Percentiles rank a stretch among this genome's conserved stretches.
These are phyloP conservation scores for Percopsis transmontana DNA, from an alignment of 2,113 vertebrate species.

Conservation along the genomic window DNA sequence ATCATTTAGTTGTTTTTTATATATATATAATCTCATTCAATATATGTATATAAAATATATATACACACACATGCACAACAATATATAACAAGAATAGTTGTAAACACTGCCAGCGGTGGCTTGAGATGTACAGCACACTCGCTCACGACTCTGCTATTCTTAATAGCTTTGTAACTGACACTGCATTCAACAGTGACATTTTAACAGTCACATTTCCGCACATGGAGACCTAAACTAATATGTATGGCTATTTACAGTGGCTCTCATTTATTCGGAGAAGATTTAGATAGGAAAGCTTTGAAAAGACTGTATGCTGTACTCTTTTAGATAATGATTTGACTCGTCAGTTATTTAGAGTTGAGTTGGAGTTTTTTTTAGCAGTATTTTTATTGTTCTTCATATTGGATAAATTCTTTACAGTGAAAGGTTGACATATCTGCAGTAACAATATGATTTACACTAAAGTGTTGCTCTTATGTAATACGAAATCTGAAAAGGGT, in stretches of 20 bases:
- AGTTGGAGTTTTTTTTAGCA: constrained; percentile 4
- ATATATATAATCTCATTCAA: constrained; percentile 19
- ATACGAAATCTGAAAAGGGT: constrained; percentile 18
- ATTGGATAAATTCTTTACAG: constrained; percentile 53
- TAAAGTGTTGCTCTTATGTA: constrained; percentile 23
- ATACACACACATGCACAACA: too few species aligned
- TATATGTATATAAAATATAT: not conserved
- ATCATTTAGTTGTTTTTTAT: constrained; percentile 55
- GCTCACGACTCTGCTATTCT: constrained; percentile 37
- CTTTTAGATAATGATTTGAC: constrained; percentile 23
- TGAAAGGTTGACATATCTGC: constrained; percentile 18
- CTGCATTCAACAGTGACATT: constrained; percentile 47
- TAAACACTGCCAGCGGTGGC: constrained; percentile 66
- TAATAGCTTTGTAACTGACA: constrained; percentile 59
- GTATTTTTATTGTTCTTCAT: constrained; percentile 28
- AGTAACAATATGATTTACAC: constrained; percentile 34
- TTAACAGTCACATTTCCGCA: constrained; percentile 8
- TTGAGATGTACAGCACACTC: constrained; percentile 48
- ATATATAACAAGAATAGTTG: constrained; percentile 45
- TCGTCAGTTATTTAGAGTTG: constrained; percentile 3
- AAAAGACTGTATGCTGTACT: constrained; percentile 21
- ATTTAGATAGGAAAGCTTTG: constrained; percentile 14
- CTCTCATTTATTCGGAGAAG: constrained; percentile 28
- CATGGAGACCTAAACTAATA: not conserved
- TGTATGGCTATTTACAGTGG: constrained; percentile 3